Evolutionary conservation across 2,888 invertebrate genomes (phyloP), one percentile per base, ranked within the genome.

Genomic region (Andrena haemorrhoa): DNA sequence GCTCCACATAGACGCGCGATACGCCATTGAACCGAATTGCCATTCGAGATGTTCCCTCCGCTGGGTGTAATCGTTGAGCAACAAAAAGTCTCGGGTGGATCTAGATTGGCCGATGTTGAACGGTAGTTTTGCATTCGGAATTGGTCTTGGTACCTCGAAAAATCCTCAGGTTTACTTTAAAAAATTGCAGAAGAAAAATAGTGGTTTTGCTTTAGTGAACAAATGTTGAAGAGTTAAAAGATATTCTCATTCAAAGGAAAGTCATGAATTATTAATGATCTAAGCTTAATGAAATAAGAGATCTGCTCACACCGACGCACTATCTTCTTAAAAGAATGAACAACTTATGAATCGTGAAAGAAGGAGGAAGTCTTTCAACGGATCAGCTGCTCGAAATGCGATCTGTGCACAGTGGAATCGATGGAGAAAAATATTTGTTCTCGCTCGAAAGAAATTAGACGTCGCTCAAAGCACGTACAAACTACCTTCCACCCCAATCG

Each of bases 391-490:
- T 2, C 10, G 26, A 41, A 29, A 41, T 33, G 41, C 23, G 26
- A 35, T 56, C 68, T 33, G 23, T 23, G 41, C 41, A 16, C 41
- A 41, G 41, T 41, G 20, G 51, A 51, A 20, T 51, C 20, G 20
- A 20, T 56, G 23, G 20, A 56, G 10, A 71, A 26, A 49, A 60
- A 56, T 53, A 29, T 61, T 23, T 2, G 23, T n/a, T 20, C 16
- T 23, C 16, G 26, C n/a, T 35, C 4, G 47, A 61, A 82, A 75
- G 82, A 82, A 81, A 82, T 82, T 82, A 61, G 64, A 70, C 58
- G 64, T 51, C 60, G 70, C 70, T 74, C 60, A 70, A 56, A 47
- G 70, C 69, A 66, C 49, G 49, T 75, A 53, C 41, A 53, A 65
- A 68, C 63, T 23, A 58, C 58, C 53, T 49, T 56, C 60, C 64